A percentile compares a stretch with the other conserved stretches of the same genome.
Conservation (phyloP, 1,140 invertebrate species). For the Campoletis sonorensis region DNA sequence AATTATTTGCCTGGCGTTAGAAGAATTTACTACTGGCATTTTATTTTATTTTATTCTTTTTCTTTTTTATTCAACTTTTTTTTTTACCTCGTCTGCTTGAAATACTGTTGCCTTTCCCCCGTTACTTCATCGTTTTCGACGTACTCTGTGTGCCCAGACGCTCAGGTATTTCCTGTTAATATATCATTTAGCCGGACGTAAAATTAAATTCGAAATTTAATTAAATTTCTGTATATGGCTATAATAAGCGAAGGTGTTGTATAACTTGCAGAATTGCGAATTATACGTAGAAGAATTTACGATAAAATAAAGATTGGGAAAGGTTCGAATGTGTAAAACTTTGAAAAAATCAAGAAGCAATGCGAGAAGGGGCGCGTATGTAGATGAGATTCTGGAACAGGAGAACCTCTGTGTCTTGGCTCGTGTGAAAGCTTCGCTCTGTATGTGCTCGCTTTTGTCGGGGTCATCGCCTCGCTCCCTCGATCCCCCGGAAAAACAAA, state of each 20-base stretch:
- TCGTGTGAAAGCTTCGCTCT: conserved; percentile 1
- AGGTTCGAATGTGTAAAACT: too few relatives aligned
- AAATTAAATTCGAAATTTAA: background rate
- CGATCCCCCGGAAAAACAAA: conserved; percentile 32
- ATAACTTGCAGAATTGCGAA: too few relatives aligned
- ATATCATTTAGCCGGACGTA: background rate
- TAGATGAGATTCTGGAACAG: background rate
- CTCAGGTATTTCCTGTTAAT: background rate
- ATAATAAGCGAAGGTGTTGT: too few relatives aligned
- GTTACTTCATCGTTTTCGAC: conserved; percentile 7
- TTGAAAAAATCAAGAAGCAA: too few relatives aligned
- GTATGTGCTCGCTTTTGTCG: conserved; percentile 3
- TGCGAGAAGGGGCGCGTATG: too few relatives aligned
- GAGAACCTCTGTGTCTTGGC: background rate
- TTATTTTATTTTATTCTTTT: background rate
- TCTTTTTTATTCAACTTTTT: background rate
- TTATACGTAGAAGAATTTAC: background rate
- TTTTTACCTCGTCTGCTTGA: conserved; percentile 5
- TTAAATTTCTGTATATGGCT: background rate
- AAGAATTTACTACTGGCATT: conserved; percentile 27
- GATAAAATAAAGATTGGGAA: too few relatives aligned
- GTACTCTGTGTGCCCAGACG: background rate
- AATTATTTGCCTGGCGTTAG: conserved; percentile 31
- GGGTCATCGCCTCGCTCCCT: conserved; percentile 34
- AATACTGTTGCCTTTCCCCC: background rate